These are phyloP conservation scores for Pachydiplax longipennis DNA, from an alignment of 2,888 invertebrate species.

Conservation along the genomic window DNA sequence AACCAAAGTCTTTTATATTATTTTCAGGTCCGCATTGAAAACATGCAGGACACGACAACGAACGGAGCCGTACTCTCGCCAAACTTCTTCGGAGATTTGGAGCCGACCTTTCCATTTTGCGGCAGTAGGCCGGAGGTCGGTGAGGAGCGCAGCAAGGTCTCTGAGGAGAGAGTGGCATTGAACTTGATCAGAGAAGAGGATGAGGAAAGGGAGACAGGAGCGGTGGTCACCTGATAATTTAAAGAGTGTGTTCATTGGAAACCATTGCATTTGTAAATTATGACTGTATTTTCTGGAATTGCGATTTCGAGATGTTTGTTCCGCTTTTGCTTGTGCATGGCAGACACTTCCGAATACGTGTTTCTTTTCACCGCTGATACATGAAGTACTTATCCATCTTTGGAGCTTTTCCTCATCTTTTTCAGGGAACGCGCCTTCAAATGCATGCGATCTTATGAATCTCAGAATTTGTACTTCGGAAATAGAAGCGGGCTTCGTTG, in stretches of 20 bases:
- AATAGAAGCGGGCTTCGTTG: neutral
- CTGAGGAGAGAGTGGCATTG: neutral
- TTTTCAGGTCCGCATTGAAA: neutral
- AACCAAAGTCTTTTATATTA: neutral
- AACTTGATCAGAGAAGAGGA: neutral
- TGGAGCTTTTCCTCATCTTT: too few species aligned
- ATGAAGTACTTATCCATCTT: too few species aligned
- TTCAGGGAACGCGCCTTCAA: too few species aligned
- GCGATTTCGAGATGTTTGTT: too few species aligned
- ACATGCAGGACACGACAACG: neutral
- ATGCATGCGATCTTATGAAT: neutral
- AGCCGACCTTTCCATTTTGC: neutral
- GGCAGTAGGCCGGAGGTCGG: neutral
- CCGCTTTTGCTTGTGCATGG: too few species aligned
- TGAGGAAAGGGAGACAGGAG: neutral
- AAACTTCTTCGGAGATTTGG: neutral
- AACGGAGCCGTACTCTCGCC: neutral
- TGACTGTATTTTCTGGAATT: too few species aligned
- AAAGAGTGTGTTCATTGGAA: neutral
- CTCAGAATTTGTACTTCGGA: neutral
- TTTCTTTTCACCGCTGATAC: too few species aligned
- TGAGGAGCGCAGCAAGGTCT: neutral
- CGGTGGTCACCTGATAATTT: neutral
- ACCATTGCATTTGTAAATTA: neutral
- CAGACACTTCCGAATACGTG: too few species aligned